Base-by-base conservation (phyloP, 2,113 vertebrate species). In the Herpetotheres cachinnans region DNA sequence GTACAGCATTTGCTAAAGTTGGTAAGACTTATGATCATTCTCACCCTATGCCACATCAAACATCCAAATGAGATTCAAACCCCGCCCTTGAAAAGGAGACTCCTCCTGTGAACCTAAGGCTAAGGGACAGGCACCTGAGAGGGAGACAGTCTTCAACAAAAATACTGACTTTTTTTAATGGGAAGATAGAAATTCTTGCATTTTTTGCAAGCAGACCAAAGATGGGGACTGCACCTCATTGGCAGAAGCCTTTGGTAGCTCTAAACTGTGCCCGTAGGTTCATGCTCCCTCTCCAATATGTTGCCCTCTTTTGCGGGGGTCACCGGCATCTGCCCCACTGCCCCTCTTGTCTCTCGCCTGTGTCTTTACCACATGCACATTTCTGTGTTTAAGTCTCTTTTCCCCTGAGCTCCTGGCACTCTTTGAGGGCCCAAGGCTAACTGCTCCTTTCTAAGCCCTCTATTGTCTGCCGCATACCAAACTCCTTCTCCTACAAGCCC, bases 391-490 rank as follows among this genome's bases (percentile, higher is more conserved):
- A 79, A 84, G 27, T 61, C 70, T 78, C 54, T 62, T 92, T 95
- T 93, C 50, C 36, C 42, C 36, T n/a, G 61, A 71, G 77, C 22
- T 95, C 77, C 88, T 86, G 65, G 73, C 62, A 55, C n/a, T 82
- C 69, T 95, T 92, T 89, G 86, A 76, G 46, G 73, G 34, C 36
- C 26, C 56, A 87, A 85, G 74, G 58, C 81, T 87, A 91, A 82
- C 97, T 97, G 89, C 89, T 94, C 93, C 81, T 95, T 96, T 95
- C 78, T 95, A 62, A 97, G 93, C 89, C 83, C 46, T 89, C 69
- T 81, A 46, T 97, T 95, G 81, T 95, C 61, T 67, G 42, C 52
- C 3, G 4, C 81, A 78, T 84, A 94, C 65, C 86, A 91, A 81
- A 84, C 49, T 86, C 63, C 65, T 97, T 96, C 80, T 92, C 52